Conservation (phyloP, 2,113 vertebrate species). For the Xenopus tropicalis region DNA sequence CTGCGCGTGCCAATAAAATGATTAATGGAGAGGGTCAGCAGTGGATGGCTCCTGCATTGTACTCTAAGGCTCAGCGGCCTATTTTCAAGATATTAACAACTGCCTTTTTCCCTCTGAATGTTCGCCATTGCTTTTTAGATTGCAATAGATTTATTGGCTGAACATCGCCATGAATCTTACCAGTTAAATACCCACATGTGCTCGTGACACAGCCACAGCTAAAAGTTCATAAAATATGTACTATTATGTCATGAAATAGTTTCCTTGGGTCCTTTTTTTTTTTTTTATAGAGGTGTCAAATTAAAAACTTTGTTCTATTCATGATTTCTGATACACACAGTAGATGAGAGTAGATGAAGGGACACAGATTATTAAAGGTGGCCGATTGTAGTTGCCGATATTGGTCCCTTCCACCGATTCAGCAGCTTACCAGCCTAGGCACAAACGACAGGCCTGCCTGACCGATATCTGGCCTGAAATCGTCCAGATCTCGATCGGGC, state of each 20-base stretch:
- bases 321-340: too few relatives aligned
- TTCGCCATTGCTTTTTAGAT: conserved; percentile 45
- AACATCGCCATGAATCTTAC: conserved; percentile 52
- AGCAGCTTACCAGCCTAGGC: too few relatives aligned
- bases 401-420: too few relatives aligned
- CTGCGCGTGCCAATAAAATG: conserved; percentile 55
- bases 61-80: conserved; percentile 53
- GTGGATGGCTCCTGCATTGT: conserved; percentile 50
- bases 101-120: conserved; percentile 42
- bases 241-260: conserved; percentile 24
- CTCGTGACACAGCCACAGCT: conserved; percentile 43
- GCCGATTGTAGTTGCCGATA: too few relatives aligned
- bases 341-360: too few relatives aligned
- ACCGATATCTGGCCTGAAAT: too few relatives aligned
- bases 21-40: conserved; percentile 62
- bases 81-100: conserved; percentile 57
- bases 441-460: too few relatives aligned
- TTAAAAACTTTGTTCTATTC: conserved; percentile 1
- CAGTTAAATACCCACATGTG: conserved; percentile 42
- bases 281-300: conserved; percentile 8
- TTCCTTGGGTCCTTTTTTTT: conserved; percentile 2
- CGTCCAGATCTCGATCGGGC: too few relatives aligned
- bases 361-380: too few relatives aligned
- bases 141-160: conserved; percentile 61
- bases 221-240: conserved; percentile 36